Conservation (phyloP, 2,113 vertebrate species). For the Oncorhynchus gorbuscha region DNA sequence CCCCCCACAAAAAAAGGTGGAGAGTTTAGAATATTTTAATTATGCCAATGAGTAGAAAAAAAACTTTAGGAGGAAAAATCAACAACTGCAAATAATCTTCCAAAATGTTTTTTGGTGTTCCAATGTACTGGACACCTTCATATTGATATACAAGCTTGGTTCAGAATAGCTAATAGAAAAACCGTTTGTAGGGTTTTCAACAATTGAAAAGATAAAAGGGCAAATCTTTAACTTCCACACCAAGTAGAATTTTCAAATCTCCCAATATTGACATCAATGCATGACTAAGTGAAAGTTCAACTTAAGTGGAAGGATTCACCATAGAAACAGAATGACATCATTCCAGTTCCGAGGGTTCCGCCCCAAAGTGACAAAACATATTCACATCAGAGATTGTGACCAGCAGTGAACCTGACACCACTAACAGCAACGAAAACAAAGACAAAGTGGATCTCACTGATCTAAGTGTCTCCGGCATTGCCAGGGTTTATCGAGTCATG, state of each 20-base stretch:
- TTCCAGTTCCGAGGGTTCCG: no score
- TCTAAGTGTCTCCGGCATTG: constrained; percentile 17
- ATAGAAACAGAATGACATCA: no score
- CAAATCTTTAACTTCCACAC: no score
- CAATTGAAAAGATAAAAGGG: no score
- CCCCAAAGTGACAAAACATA: neutral
- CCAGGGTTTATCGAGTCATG: neutral
- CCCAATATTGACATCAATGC: no score
- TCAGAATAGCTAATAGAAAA: no score
- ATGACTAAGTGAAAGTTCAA: no score
- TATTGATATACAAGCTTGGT: no score
- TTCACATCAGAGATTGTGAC: neutral
- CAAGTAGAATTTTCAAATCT: no score
- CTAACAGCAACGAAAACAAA: constrained; percentile 37
- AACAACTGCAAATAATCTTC: constrained; percentile 35
- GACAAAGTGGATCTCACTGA: neutral
- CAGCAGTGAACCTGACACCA: constrained; percentile 48
- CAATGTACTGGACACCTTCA: constrained; percentile 13
- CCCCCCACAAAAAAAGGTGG: neutral
- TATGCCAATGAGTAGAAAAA: constrained; percentile 15
- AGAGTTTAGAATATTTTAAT: constrained; percentile 15
- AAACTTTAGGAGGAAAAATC: constrained; percentile 27
- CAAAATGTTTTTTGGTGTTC: constrained; percentile 34
- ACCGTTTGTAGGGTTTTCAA: no score
- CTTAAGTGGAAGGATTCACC: no score